Evolutionary conservation across 1,140 invertebrate species (phyloP).

Genomic region (Ostrea denselamellosa): DNA sequence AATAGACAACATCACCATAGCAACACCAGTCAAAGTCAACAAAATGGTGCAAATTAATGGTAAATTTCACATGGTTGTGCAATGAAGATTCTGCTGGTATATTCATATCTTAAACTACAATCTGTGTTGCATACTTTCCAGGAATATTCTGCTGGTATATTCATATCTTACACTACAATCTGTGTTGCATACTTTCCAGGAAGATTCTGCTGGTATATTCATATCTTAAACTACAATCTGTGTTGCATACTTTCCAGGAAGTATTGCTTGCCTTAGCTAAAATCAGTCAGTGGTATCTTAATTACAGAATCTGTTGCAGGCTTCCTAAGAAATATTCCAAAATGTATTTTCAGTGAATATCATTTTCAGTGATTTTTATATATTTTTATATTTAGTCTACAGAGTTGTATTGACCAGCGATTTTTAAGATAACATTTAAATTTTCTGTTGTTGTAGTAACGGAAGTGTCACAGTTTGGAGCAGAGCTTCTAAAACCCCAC

Average conservation of each 20-base stretch:
- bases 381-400: neutral
- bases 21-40: constrained; percentile 39
- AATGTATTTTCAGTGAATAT: neutral
- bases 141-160: neutral
- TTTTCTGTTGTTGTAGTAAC: neutral
- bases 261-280: too few species aligned
- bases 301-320: neutral
- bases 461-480: neutral
- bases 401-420: neutral
- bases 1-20: constrained; percentile 54
- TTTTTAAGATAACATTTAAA: neutral
- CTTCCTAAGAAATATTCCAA: neutral
- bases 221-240: neutral
- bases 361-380: neutral
- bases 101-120: neutral
- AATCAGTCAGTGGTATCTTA: too few species aligned
- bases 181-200: neutral
- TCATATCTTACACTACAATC: neutral
- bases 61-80: neutral
- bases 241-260: neutral
- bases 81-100: neutral
- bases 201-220: neutral
- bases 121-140: neutral
- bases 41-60: constrained; percentile 5
- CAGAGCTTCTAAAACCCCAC: constrained; percentile 86